These are phyloP conservation scores for Notodonta dromedarius DNA, from an alignment of 2,888 invertebrate species.

Conservation along the genomic window DNA sequence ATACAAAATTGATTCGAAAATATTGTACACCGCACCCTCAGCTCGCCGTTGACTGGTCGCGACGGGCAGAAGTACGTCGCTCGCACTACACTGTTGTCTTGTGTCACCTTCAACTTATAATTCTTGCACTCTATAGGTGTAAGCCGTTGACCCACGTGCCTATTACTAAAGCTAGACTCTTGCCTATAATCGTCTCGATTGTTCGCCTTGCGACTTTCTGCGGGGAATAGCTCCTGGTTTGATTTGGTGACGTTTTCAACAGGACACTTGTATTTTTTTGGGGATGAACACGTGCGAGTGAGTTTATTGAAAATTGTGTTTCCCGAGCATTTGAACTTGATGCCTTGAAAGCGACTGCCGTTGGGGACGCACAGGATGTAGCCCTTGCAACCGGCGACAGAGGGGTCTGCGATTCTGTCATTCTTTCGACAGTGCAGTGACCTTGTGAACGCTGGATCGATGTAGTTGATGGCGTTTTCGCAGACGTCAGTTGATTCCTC, in stretches of 20 bases:
- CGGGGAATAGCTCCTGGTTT: slow-evolving; percentile 44
- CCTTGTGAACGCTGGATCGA: slow-evolving; percentile 63
- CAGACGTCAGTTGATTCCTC: slow-evolving; percentile 75
- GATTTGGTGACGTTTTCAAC: slow-evolving; percentile 50
- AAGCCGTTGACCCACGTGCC: slow-evolving; percentile 21
- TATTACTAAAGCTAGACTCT: slow-evolving; percentile 17
- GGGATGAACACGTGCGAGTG: slow-evolving; percentile 69
- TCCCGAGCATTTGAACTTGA: slow-evolving; percentile 75
- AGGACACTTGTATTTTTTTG: slow-evolving; percentile 71
- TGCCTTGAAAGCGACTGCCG: slow-evolving; percentile 72
- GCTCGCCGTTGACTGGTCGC: slow-evolving; percentile 60
- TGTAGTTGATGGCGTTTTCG: slow-evolving; percentile 63
- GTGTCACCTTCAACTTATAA: slow-evolving; percentile 72
- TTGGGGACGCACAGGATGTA: slow-evolving; percentile 77
- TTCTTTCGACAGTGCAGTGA: slow-evolving; percentile 64
- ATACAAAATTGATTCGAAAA: slow-evolving; percentile 77
- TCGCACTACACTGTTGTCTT: slow-evolving; percentile 56
- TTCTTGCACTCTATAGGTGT: slow-evolving; percentile 74
- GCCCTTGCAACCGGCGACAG: slow-evolving; percentile 73
- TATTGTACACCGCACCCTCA: slow-evolving; percentile 65
- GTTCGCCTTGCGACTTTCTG: slow-evolving; percentile 48
- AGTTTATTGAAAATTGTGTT: slow-evolving; percentile 73
- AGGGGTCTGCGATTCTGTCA: slow-evolving; percentile 73
- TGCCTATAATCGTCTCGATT: slow-evolving; percentile 25
- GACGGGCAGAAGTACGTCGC: slow-evolving; percentile 75